Percentiles rank a stretch among this genome's conserved stretches.
Evolutionary conservation across 2,797 vertebrate species (phyloP).

Genomic region (Parotocinclus haroldoi): DNA sequence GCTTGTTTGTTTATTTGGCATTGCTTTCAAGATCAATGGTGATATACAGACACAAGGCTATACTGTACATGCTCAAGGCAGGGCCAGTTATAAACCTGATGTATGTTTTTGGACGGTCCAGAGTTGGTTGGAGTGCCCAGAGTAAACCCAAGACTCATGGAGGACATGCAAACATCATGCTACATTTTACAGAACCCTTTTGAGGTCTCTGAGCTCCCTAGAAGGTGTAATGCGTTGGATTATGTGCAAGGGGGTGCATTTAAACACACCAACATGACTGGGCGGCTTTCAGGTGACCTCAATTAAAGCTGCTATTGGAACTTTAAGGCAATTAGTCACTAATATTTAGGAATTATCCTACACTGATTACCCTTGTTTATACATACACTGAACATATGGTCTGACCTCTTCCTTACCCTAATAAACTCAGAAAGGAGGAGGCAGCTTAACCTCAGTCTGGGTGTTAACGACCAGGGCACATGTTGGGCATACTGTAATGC

Average conservation of each 20-base stretch:
- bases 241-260: constrained; percentile 38
- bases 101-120: too few relatives aligned
- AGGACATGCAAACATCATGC: too few relatives aligned
- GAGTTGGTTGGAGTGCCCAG: too few relatives aligned
- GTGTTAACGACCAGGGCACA: constrained; percentile 12
- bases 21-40: too few relatives aligned
- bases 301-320: constrained; percentile 42
- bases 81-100: too few relatives aligned
- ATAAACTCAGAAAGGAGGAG: constrained; percentile 11
- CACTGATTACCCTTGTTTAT: constrained; percentile 21
- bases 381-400: constrained; percentile 17
- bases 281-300: constrained; percentile 56
- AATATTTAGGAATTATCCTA: constrained; percentile 46
- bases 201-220: too few relatives aligned
- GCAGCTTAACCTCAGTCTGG: background rate
- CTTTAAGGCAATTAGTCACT: background rate
- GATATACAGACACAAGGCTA: too few relatives aligned
- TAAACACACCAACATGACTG: constrained; percentile 55
- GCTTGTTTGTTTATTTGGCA: too few relatives aligned
- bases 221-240: too few relatives aligned
- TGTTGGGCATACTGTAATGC: constrained; percentile 33
- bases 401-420: constrained; percentile 19
- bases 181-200: too few relatives aligned
- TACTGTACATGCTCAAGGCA: too few relatives aligned
- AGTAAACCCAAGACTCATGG: too few relatives aligned